phyloP scores from a whole-genome alignment of 1,140 invertebrate species.

The Cydia fagiglandana region DNA sequence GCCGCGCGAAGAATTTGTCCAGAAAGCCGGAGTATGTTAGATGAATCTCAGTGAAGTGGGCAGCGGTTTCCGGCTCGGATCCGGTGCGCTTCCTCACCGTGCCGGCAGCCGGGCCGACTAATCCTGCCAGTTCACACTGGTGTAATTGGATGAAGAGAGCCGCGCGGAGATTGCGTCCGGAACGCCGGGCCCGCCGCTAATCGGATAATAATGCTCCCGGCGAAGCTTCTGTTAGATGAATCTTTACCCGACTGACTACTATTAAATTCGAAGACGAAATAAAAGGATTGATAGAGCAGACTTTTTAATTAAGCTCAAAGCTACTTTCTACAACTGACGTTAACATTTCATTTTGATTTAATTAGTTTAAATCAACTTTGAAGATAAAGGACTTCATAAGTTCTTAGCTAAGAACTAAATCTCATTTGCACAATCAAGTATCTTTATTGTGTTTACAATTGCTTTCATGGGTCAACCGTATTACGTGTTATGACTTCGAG shows the following conservation, averaged over 20 bases:
- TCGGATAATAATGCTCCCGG: conserved; percentile 66
- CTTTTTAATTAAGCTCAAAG: too few relatives aligned
- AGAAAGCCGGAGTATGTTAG: conserved; percentile 45
- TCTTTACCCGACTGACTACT: conserved; percentile 5
- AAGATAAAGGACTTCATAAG: background rate
- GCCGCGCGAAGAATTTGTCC: conserved; percentile 59
- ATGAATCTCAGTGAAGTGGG: background rate
- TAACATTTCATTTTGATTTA: background rate
- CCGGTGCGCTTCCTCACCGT: background rate
- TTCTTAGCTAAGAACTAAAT: background rate
- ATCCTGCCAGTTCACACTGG: conserved; percentile 69
- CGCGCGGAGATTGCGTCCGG: conserved; percentile 61
- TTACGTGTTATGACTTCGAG: conserved; percentile 34
- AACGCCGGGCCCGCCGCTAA: conserved; percentile 55
- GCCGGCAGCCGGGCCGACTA: conserved; percentile 41
- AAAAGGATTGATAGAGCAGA: too few relatives aligned
- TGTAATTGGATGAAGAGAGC: conserved; percentile 72
- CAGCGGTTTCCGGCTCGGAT: background rate
- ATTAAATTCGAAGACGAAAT: conserved; percentile 1
- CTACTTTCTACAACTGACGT: background rate
- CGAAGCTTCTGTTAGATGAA: conserved; percentile 40
- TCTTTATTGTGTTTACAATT: conserved; percentile 35
- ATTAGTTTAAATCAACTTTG: background rate
- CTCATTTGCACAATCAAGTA: background rate
- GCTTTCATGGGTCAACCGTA: conserved; percentile 41